Base-by-base conservation (phyloP, 2,797 vertebrate species). In the Pangasius mekongensis region DNA sequence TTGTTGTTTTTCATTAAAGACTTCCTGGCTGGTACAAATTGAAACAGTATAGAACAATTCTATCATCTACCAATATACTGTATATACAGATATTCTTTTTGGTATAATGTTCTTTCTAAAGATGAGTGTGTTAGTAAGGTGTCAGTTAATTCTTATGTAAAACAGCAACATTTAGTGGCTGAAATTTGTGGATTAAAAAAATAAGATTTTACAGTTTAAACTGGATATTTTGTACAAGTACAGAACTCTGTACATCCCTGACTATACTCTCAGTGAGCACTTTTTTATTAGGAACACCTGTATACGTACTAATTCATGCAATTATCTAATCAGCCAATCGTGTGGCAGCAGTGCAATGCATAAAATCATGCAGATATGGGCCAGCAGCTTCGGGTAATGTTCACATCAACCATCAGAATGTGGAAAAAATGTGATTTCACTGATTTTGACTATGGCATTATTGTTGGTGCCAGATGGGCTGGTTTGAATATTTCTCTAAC, bases 1-100 rank as follows among this genome's bases (percentile, higher is more conserved):
- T 81, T 62, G 77, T 81, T 69, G 87, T 90, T 81, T 56, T 81
- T 91, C 89, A 90, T 71, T 83, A 76, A 92, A 89, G 90, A 88
- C 84, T 85, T 81, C 83, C 92, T 87, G 80, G 39, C 78, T 69
- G 89, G 89, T 82, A 86, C 92, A 92, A 88, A 74, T 88, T 88
- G 86, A 85, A 90, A 84, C 73, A 89, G 86, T 84, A 87, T 39
- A 20, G 67, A 82, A 24, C 18, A 81, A 39, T 60, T 82, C 54
- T n/a, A 27, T 27, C 24, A 27, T 43, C 56, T 43, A 7, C 60
- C 14, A 30, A 54, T 54, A 9, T 2, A 39, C 39, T 39, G 39
- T 39, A 9, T 4, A 77, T 39, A 24, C 56, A 14, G 56, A n/a
- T 43, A 16, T 82, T 43, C 13, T 82, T 43, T 60, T 16, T 30